A percentile compares a stretch with the other conserved stretches of the same genome.
Conservation (phyloP, 2,888 invertebrate genomes). For the Muschampia plurimacula region DNA sequence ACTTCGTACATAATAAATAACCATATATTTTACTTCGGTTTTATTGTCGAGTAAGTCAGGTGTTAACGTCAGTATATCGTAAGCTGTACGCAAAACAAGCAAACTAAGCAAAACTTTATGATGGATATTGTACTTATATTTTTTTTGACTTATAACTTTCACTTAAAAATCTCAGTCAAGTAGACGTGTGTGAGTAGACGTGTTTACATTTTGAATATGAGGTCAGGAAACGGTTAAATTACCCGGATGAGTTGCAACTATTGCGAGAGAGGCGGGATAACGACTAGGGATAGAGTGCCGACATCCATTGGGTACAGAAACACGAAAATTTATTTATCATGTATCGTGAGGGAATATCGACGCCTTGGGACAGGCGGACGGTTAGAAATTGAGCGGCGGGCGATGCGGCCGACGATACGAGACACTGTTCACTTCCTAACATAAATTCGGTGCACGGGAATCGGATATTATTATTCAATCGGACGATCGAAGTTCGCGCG, state of each 20-base stretch:
- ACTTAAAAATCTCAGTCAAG: too few relatives aligned
- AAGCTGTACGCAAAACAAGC: too few relatives aligned
- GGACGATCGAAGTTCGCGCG: slow-evolving; percentile 82
- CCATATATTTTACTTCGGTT: slow-evolving; percentile 35
- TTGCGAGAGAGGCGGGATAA: slow-evolving; percentile 50
- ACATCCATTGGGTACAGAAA: slow-evolving; percentile 62
- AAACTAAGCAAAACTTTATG: neutral
- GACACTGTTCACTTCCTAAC: slow-evolving; percentile 78
- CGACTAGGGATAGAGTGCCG: slow-evolving; percentile 58
- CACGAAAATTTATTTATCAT: slow-evolving; percentile 74
- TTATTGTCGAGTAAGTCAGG: slow-evolving; percentile 39
- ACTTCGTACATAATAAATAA: slow-evolving; percentile 38
- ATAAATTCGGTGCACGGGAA: slow-evolving; percentile 84
- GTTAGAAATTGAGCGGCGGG: slow-evolving; percentile 68
- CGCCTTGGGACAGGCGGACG: slow-evolving; percentile 67
- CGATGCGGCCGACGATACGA: slow-evolving; percentile 76
- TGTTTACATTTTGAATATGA: slow-evolving; percentile 63
- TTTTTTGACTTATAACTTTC: neutral
- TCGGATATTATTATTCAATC: slow-evolving; percentile 86
- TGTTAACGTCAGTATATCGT: slow-evolving; percentile 47
- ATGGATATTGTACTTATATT: slow-evolving; percentile 20
- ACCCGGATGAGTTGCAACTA: slow-evolving; percentile 55
- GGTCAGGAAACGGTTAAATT: slow-evolving; percentile 64
- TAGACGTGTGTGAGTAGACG: slow-evolving; percentile 49
- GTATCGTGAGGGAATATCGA: slow-evolving; percentile 66